Evolutionary conservation across 2,888 invertebrate species (phyloP), one percentile per base, ranked within the genome.

Genomic region (Amitus sp.): DNA sequence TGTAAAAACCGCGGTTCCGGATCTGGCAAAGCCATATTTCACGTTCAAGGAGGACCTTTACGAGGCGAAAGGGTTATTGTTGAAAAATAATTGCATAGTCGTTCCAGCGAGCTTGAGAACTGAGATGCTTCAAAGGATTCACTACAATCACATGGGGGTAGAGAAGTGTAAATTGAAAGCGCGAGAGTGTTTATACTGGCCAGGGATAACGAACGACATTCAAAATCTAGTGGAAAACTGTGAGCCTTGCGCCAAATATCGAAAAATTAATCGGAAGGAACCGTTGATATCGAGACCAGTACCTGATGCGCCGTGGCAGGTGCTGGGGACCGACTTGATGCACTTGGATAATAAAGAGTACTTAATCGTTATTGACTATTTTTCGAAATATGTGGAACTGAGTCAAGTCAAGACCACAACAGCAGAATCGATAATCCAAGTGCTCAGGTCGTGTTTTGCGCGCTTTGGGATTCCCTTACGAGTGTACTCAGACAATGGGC

Each of bases 331-430:
- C 10, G 48, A 59, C 20, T 10, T 59, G 9, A 33, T 49, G 1
- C n/a, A 49, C n/a, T 49, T 49, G 2, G 19, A 42, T 6, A 42
- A 42, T 2, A 30, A 30, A 9, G 43, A 47, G 13, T 47, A 47
- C 13, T n/a, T 59, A 5, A 12, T 59, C 4, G 43, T 59, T 5
- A 42, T 47, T 20, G 53, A 59, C 23, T 47, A 52, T 20, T 53
- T 27, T 68, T 10, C 68, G 69, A 28, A 60, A 68, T 47, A 65
- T 65, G 7, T 56, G 20, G 40, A 72, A 71, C 42, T 37, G 12
- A n/a, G 37, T 37, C 9, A 5, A 4, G 12, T 37, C 3, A 37
- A 15, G 9, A 37, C 50, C 65, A 34, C 46, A 66, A 37, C 66
- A 67, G 43, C 27, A 65, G 7, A 67, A 69, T 43, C 68, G 68